phyloP scores from a whole-genome alignment of 1,140 invertebrate genomes.

The Babylonia areolata region DNA sequence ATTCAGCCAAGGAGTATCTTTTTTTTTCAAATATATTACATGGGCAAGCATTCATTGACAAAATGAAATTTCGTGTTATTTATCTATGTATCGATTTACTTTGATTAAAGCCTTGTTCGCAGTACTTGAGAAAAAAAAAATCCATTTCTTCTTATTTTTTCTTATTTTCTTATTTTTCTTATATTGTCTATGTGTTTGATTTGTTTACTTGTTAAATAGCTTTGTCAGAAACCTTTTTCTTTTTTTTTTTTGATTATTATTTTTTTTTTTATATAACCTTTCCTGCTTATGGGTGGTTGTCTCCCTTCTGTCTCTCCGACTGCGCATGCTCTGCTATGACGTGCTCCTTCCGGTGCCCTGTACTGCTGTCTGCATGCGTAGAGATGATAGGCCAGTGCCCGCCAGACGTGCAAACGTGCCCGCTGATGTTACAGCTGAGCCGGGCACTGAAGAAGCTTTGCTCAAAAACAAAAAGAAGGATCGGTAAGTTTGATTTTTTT shows the following conservation, averaged over 20 bases:
- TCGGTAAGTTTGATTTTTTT: background rate
- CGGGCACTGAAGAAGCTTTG: slow-evolving; percentile 1
- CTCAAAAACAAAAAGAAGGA: background rate
- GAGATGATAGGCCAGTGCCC: background rate
- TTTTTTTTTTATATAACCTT: no score
- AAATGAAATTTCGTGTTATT: no score
- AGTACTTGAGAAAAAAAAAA: background rate
- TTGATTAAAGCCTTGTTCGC: no score
- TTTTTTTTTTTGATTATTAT: slow-evolving; percentile 1
- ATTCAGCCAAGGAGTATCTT: no score
- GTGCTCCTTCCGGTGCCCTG: background rate
- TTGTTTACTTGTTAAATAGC: background rate
- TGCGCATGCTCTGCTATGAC: background rate
- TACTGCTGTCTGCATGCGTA: background rate
- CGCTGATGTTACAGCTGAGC: background rate
- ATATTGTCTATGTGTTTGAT: background rate
- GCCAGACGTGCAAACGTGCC: background rate
- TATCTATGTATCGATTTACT: no score
- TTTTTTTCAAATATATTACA: no score
- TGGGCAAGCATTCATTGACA: no score
- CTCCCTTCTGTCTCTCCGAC: background rate
- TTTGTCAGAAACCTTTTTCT: background rate
- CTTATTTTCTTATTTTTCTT: no score
- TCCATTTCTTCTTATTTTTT: background rate
- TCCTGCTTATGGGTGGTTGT: no score